A percentile compares a stretch with the other conserved stretches of the same genome.
Evolutionary conservation across 2,113 vertebrate species (phyloP).

Genomic region (Callipepla californica): DNA sequence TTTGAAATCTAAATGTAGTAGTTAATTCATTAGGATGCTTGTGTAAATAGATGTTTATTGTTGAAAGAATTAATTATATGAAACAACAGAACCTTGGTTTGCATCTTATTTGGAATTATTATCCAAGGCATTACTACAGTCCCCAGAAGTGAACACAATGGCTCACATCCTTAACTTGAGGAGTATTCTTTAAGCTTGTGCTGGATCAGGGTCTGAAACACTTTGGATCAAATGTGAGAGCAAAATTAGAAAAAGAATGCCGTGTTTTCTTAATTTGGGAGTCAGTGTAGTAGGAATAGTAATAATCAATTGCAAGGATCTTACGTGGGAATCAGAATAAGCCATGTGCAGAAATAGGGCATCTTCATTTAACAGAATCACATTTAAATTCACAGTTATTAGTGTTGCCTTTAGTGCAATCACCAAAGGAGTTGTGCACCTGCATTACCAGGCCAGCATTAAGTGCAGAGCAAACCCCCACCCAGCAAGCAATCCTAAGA

Average conservation of each 20-base stretch:
- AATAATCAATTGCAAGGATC: background rate
- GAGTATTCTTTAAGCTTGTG: background rate
- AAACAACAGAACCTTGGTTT: background rate
- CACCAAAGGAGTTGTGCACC: background rate
- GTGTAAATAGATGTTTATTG: background rate
- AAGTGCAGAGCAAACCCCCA: constrained; percentile 4
- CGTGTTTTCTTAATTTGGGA: background rate
- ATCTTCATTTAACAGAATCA: background rate
- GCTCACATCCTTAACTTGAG: background rate
- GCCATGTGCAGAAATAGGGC: fast-evolving
- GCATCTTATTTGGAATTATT: background rate
- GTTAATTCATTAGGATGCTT: constrained; percentile 4
- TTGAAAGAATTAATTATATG: background rate
- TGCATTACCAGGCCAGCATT: background rate
- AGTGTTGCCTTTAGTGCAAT: background rate
- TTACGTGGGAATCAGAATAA: background rate
- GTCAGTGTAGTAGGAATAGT: background rate
- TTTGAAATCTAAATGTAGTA: background rate
- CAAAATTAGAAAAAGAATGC: background rate
- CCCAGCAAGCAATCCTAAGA: background rate
- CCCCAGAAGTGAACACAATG: background rate
- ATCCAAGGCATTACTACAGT: background rate
- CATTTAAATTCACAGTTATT: background rate
- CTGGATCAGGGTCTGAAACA: background rate
- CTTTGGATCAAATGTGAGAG: fast-evolving